Conservation (phyloP, 2,113 vertebrate species). For the Rhipidura dahli region DNA sequence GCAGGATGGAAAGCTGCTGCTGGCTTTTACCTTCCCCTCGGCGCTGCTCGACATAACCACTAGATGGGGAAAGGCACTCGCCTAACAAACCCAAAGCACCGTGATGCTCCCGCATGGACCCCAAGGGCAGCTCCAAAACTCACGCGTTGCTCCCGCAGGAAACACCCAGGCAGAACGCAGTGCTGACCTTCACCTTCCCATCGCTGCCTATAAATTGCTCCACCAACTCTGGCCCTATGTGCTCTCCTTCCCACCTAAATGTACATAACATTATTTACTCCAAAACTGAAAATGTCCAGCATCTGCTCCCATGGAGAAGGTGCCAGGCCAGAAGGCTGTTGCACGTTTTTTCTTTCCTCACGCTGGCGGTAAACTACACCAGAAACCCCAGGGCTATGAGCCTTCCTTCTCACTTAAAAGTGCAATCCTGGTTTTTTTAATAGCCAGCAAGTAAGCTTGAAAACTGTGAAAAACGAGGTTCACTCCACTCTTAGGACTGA, state of each 20-base stretch:
- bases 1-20: fast-evolving
- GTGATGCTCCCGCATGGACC: fast-evolving
- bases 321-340: neutral
- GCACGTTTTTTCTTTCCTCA: neutral
- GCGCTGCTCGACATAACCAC: fast-evolving
- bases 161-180: fast-evolving
- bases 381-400: neutral
- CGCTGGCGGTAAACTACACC: neutral
- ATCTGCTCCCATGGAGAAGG: neutral
- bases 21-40: no score
- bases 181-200: neutral
- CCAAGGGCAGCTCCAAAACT: fast-evolving
- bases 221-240: fast-evolving
- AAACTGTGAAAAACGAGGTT: neutral
- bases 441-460: neutral
- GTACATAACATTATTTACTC: neutral
- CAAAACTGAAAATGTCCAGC: neutral
- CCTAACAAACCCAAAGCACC: fast-evolving
- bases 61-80: neutral
- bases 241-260: neutral
- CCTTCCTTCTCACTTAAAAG: neutral
- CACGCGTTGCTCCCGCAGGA: fast-evolving
- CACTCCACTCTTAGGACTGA: no score
- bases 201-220: neutral
- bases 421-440: neutral